A percentile compares a stretch with the other conserved stretches of the same genome.
These are phyloP conservation scores for Capitulum mitella DNA, from an alignment of 2,888 invertebrate species.

Conservation along the genomic window DNA sequence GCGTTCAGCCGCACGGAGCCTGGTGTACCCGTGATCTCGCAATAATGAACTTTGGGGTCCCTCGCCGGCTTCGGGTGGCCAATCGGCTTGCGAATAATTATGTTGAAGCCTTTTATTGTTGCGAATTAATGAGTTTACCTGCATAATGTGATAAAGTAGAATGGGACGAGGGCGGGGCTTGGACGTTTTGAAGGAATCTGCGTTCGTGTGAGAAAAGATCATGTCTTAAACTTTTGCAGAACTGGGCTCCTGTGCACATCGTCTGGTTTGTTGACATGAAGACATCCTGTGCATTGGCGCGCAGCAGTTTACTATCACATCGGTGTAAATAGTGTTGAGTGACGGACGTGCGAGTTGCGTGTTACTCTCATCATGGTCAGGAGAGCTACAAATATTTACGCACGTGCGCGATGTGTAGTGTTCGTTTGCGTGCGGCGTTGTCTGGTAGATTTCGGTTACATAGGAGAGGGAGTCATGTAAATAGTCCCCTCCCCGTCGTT, in stretches of 20 bases:
- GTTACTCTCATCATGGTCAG: constrained; percentile 20
- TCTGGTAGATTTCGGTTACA: neutral
- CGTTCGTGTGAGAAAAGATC: neutral
- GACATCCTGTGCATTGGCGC: constrained; percentile 1
- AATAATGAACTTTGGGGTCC: constrained; percentile 12
- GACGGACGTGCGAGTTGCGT: neutral
- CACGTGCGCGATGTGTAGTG: neutral
- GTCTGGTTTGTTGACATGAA: constrained; percentile 24
- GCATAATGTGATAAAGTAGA: constrained; percentile 16
- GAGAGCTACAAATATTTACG: constrained; percentile 24
- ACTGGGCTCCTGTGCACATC: neutral
- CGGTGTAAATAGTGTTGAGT: constrained; percentile 14
- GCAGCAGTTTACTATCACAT: neutral
- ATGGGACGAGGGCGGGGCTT: neutral
- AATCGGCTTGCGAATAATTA: neutral
- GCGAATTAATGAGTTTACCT: constrained; percentile 24
- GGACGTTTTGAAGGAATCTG: neutral
- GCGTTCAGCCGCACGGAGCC: neutral
- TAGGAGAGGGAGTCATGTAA: neutral
- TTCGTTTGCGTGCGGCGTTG: neutral
- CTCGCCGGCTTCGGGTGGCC: neutral
- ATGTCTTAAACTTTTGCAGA: constrained; percentile 12
- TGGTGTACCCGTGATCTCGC: constrained; percentile 20
- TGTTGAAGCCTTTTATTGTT: constrained; percentile 24
- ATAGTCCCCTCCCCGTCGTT: neutral